Percentiles rank a stretch among this genome's conserved stretches.
phyloP scores from a whole-genome alignment of 2,113 vertebrate species.

The Hippocampus abdominalis region DNA sequence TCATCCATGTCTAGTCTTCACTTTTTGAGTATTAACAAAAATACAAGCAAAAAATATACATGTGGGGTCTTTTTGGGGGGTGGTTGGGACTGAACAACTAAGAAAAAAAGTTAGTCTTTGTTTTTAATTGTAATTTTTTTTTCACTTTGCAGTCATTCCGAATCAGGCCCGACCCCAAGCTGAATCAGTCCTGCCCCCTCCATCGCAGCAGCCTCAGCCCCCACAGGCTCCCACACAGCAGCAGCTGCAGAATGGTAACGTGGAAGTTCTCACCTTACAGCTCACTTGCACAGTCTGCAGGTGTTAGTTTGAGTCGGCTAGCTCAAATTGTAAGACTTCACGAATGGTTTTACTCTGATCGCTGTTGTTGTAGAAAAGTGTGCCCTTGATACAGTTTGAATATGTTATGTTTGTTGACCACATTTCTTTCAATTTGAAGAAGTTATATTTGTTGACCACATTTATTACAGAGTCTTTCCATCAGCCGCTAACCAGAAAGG shows the following conservation, averaged over 20 bases:
- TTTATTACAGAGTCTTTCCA: conserved; percentile 80
- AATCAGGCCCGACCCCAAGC: conserved; percentile 84
- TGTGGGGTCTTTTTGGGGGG: too few species aligned
- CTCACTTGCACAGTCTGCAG: background rate
- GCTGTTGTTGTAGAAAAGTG: background rate
- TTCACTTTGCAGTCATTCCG: conserved; percentile 75
- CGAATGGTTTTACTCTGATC: background rate
- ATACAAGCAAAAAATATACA: background rate
- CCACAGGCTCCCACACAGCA: conserved; percentile 76
- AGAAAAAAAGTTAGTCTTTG: too few species aligned
- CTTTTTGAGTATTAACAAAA: background rate
- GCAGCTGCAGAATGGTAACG: conserved; percentile 89
- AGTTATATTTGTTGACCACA: conserved; percentile 46
- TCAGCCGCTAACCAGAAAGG: conserved; percentile 64
- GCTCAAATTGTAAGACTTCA: background rate
- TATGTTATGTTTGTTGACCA: conserved; percentile 45
- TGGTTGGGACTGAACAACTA: too few species aligned
- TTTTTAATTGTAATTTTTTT: background rate
- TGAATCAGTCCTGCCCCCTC: conserved; percentile 79
- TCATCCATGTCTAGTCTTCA: background rate
- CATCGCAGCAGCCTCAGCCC: conserved; percentile 67
- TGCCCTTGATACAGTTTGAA: background rate
- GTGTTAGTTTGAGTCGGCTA: background rate
- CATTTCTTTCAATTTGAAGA: conserved; percentile 72
- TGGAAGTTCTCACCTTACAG: background rate